Conservation (phyloP, 2,797 vertebrate species). For the Eospalax fontanierii region DNA sequence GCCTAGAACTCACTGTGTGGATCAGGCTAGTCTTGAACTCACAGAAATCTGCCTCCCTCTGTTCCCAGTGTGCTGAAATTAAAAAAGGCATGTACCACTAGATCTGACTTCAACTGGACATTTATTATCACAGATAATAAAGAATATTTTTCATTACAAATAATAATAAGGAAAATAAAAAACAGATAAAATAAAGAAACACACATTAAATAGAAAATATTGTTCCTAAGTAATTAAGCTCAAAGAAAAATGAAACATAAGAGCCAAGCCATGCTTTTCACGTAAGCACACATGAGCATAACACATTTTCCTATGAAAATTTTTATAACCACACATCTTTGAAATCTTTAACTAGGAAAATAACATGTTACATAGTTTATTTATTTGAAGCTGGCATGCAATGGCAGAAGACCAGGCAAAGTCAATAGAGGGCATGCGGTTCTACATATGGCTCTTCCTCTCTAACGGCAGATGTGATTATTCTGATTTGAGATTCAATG, state of each 20-base stretch:
- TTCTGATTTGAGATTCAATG: background rate
- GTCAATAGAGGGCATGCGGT: background rate
- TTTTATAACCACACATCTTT: background rate
- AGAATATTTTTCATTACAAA: background rate
- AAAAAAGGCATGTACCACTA: too few species aligned
- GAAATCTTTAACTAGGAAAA: conserved; percentile 25
- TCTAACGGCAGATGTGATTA: conserved; percentile 13
- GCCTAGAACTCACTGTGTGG: too few species aligned
- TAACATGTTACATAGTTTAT: background rate
- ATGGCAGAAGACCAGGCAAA: background rate
- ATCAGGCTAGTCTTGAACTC: too few species aligned
- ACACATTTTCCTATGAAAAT: background rate
- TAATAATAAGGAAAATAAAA: conserved; percentile 51
- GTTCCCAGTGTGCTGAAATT: too few species aligned
- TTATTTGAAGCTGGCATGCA: background rate
- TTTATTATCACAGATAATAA: conserved; percentile 49
- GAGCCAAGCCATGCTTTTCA: background rate
- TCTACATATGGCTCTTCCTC: background rate
- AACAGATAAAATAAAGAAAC: conserved; percentile 14
- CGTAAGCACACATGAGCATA: background rate
- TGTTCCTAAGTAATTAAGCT: background rate
- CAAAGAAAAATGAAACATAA: conserved; percentile 49
- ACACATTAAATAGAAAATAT: conserved; percentile 14
- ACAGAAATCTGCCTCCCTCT: too few species aligned
- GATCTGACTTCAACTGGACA: background rate